Evolutionary conservation across 2,113 vertebrate genomes (phyloP).

Genomic region (Callopanchax toddi): DNA sequence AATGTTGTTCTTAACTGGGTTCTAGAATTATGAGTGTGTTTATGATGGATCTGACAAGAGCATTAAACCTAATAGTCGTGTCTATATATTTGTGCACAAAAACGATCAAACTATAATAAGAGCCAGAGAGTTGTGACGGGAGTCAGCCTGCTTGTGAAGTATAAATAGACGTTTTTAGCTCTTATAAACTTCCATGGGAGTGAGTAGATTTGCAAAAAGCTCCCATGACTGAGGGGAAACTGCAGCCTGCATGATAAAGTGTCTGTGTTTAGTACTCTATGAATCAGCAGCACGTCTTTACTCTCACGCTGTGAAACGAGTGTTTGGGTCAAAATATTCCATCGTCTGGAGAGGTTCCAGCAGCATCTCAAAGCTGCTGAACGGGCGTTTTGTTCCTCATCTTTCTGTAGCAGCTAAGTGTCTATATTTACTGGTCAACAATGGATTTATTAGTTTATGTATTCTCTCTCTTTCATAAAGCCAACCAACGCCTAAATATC

Average conservation of each 20-base stretch:
- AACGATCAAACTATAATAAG: not conserved
- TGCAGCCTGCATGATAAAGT: constrained; percentile 38
- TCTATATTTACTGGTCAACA: not conserved
- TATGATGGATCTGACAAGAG: constrained; percentile 10
- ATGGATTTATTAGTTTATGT: too few relatives aligned
- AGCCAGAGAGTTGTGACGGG: not conserved
- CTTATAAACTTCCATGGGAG: constrained; percentile 11
- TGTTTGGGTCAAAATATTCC: constrained; percentile 64
- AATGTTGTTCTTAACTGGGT: constrained; percentile 30
- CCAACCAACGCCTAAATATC: not conserved
- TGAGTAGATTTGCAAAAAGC: not conserved
- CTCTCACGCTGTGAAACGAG: constrained; percentile 33
- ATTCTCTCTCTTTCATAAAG: too few relatives aligned
- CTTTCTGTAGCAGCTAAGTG: constrained; percentile 21
- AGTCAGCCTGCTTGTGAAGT: not conserved
- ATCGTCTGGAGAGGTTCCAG: constrained; percentile 13
- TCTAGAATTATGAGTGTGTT: not conserved
- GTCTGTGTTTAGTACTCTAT: constrained; percentile 14
- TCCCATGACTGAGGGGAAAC: constrained; percentile 23
- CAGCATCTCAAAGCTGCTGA: constrained; percentile 24
- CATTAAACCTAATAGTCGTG: not conserved
- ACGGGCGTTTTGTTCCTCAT: too few relatives aligned
- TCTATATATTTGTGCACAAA: not conserved
- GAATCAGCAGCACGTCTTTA: constrained; percentile 37
- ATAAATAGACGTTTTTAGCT: constrained; percentile 7